Evolutionary conservation across 1,140 invertebrate genomes (phyloP), one percentile per base, ranked within the genome.

Genomic region (Laupala kohalensis): DNA sequence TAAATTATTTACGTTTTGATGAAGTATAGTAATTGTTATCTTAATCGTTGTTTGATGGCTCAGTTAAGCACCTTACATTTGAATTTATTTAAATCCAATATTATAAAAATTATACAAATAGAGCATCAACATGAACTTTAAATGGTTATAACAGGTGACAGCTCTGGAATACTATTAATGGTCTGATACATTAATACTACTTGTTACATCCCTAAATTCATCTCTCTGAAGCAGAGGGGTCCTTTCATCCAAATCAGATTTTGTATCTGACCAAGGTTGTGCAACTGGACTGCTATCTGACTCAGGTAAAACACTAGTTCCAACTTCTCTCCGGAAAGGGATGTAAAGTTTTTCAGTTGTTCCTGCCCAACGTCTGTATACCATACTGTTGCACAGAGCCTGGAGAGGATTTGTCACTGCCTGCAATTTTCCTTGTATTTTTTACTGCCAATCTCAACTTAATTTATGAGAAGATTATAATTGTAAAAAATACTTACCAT

Each of bases 381-480:
- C 90, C 24, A 92, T 76, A 27, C 86, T 86, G 79, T 93, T 93
- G 25, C 93, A 85, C 69, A 93, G 84, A 19, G 91, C 91, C 83
- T 93, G 92, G 71, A 93, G 83, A 23, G 92, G 92, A 82, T 93
- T 93, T 70, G 89, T 83, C 25, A 90, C 82, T 23, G 91, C 92
- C 91, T 92, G 77, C 68, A 84, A 83, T 76, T 28, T 53, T 23
- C 25, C 53, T 67, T 19, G 15, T 67, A 25, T 9, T 12, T 67
- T 67, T 67, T 15, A 12, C 65, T 13, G 25, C 13, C 6, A 12
- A 9, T 19, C 13, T n/a, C n/a, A n/a, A n/a, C n/a, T n/a, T n/a
- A n/a, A n/a, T n/a, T n/a, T n/a, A n/a, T n/a, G n/a, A n/a, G n/a
- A n/a, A n/a, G n/a, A n/a, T n/a, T n/a, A n/a, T n/a, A 69, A 30